Evolutionary conservation across 2,888 invertebrate genomes (phyloP).

Genomic region (Biston stratarius): DNA sequence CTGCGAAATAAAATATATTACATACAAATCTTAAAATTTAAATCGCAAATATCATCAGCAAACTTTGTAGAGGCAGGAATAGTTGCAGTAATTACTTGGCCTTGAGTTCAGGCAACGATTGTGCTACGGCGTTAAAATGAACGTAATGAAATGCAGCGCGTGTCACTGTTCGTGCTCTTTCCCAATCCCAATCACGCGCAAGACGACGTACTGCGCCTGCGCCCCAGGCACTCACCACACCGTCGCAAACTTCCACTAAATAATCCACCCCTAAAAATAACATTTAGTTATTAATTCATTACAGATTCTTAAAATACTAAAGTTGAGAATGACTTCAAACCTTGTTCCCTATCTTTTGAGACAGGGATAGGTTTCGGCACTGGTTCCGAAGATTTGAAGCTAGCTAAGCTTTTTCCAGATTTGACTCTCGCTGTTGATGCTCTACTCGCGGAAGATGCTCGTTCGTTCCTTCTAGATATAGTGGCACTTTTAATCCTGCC

Average conservation of each 20-base stretch:
- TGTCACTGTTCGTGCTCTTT: constrained; percentile 92
- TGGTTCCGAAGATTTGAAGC: constrained; percentile 80
- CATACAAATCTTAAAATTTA: neutral
- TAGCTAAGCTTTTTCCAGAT: constrained; percentile 79
- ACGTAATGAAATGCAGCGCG: constrained; percentile 95
- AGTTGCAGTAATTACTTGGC: constrained; percentile 72
- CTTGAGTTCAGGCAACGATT: constrained; percentile 91
- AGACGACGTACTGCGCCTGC: constrained; percentile 94
- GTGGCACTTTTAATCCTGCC: constrained; percentile 84
- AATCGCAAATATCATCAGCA: neutral
- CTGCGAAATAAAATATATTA: constrained; percentile 61
- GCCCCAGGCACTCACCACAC: constrained; percentile 94
- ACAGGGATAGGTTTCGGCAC: constrained; percentile 79
- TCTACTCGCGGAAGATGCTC: constrained; percentile 82
- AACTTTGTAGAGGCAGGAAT: neutral
- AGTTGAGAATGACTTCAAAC: constrained; percentile 58
- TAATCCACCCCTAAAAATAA: constrained; percentile 92
- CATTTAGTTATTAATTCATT: constrained; percentile 28
- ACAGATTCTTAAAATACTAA: constrained; percentile 20
- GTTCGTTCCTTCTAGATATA: constrained; percentile 74
- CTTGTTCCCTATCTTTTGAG: constrained; percentile 90
- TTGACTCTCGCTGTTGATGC: constrained; percentile 89
- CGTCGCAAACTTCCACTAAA: constrained; percentile 94
- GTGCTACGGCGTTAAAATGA: constrained; percentile 93
- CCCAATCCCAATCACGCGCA: constrained; percentile 92